Evolutionary conservation across 2,888 invertebrate genomes (phyloP), one percentile per base, ranked within the genome.

Genomic region (Pandemis cinnamomeana): DNA sequence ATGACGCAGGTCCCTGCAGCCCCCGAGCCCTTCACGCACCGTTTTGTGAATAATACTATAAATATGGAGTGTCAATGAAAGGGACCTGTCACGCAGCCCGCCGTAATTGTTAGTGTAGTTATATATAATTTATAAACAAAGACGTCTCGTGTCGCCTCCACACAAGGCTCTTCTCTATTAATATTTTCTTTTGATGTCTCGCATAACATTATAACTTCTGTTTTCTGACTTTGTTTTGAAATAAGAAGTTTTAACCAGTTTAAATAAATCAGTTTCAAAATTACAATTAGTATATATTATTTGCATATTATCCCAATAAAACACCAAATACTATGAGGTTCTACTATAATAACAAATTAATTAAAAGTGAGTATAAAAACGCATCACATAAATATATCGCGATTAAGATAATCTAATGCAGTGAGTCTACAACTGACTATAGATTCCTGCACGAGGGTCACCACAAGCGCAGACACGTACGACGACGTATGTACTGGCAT

Each of bases 181-280:
- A 78, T 76, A 79, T 81, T 83, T 74, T 77, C 75, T 80, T 80
- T 82, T 62, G 78, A 78, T 80, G 82, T 82, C 82, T 80, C 82
- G 79, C 80, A 83, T 80, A 78, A 80, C 76, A 80, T 84, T 80
- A 78, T 84, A 78, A 82, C 78, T 76, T 84, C 82, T 86, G 82
- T 85, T 87, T 87, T 83, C 80, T 83, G 81, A 83, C 81, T 83
- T 84, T 88, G 86, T 88, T 55, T 87, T 83, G 78, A 87, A 85
- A 82, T 89, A 86, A 84, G 82, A 86, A 83, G 83, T 81, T 87
- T 87, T 85, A 87, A 87, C 86, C 86, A 87, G 84, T 87, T 86
- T 83, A 79, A 86, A 86, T 86, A 86, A 87, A 85, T 85, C 85
- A 80, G 76, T 82, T 87, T 84, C 79, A 85, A 89, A 87, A 88